Evolutionary conservation across 2,888 invertebrate genomes (phyloP).

Genomic region (Silvanus unidentatus): DNA sequence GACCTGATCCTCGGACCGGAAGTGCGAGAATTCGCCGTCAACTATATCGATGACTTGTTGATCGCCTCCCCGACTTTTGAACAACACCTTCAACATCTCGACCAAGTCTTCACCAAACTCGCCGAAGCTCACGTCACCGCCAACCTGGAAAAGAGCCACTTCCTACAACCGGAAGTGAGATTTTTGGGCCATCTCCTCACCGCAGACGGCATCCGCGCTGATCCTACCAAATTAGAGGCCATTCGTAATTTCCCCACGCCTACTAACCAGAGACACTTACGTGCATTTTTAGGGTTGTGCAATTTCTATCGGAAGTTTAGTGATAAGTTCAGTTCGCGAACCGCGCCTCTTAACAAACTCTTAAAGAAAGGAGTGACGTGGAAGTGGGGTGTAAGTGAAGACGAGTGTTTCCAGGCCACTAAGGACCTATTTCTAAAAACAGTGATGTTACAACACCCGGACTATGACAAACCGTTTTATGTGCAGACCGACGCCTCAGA

Average conservation of each 20-base stretch:
- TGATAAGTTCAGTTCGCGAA: neutral
- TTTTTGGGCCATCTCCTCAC: constrained; percentile 22
- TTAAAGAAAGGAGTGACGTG: no score
- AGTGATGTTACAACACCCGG: constrained; percentile 10
- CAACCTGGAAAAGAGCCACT: no score
- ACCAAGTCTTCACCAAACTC: no score
- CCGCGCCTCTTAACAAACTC: no score
- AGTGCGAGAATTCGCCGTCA: neutral
- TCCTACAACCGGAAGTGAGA: neutral
- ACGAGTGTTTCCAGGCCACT: no score
- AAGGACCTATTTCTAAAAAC: constrained; percentile 3
- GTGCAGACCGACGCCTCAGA: constrained; percentile 10
- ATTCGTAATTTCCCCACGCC: constrained; percentile 17
- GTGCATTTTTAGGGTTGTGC: constrained; percentile 14
- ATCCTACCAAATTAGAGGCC: constrained; percentile 15
- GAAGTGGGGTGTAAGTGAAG: no score
- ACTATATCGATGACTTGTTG: no score
- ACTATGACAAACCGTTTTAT: constrained; percentile 4
- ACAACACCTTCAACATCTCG: no score
- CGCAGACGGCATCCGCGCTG: constrained; percentile 14
- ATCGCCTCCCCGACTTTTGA: no score
- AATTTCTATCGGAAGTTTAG: constrained; percentile 12
- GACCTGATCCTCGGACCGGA: constrained; percentile 5
- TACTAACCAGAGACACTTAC: constrained; percentile 12
- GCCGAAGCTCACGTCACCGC: no score